Base-by-base conservation (phyloP, 2,888 invertebrate species). In the Acheta domesticus region DNA sequence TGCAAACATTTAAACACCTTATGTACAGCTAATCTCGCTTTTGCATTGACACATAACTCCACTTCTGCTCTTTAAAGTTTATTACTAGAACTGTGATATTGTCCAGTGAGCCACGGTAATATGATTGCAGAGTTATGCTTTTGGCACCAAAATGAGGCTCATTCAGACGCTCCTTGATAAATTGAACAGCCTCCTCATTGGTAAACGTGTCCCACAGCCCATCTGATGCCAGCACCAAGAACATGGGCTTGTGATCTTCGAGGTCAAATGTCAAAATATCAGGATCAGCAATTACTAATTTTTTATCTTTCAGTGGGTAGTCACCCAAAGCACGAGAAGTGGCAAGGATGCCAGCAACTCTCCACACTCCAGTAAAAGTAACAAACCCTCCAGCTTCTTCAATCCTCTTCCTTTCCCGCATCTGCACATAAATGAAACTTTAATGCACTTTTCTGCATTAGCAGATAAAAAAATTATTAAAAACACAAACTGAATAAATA, bases 131-230 rank as follows among this genome's bases (percentile, higher is more conserved):
- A 36, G 96, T 94, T 83, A 98, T 90, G 85, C 95, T 95, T 87
- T 96, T 96, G 79, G 98, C 97, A 82, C 97, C 97, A 88, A 91
- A 95, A 86, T 95, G 93, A 8, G 94, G 91, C 87, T 97, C 96
- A 85, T 93, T 91, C 75, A 97, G 89, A 83, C 94, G 91, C 84
- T 96, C 94, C 87, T 93, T 94, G 79, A 97, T 92, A 86, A 93
- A 97, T 83, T 92, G 92, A 19, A 97, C 92, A 48, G 98, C 98
- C 87, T 98, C 98, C 86, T 98, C 97, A 87, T 98, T 98, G 75
- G 93, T 91, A 86, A 98, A 97, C 23, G 96, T 96, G 86, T 98
- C 98, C 98, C 98, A 98, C 50, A 98, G 89, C 2, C 98, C 98
- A 89, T 98, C 98, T 1, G 97, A 95, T 19, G 98, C 98, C 80